Conservation (phyloP, 2,113 vertebrate genomes). For the Tetrao urogallus region DNA sequence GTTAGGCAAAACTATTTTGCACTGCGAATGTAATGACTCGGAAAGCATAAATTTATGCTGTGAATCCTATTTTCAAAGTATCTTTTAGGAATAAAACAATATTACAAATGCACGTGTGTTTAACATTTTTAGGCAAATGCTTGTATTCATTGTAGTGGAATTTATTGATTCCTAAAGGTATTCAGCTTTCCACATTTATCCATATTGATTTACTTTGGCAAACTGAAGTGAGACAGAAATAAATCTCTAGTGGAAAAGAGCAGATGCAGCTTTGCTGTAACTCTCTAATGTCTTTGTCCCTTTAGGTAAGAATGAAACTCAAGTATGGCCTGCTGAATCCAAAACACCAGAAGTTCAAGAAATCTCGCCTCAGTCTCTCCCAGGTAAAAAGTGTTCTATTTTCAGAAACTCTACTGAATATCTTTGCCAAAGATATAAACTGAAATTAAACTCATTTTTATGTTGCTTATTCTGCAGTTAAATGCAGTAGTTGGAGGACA, state of each 20-base stretch:
- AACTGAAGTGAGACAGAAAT: constrained; percentile 7
- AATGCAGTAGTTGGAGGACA: neutral
- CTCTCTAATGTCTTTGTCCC: constrained; percentile 38
- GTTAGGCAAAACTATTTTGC: neutral
- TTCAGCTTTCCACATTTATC: neutral
- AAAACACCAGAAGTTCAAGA: constrained; percentile 80
- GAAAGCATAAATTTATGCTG: neutral
- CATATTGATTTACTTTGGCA: neutral
- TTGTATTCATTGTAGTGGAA: neutral
- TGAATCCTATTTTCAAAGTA: neutral
- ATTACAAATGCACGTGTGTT: neutral
- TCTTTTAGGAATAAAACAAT: neutral
- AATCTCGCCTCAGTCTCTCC: constrained; percentile 64
- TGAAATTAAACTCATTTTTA: neutral
- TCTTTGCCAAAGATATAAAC: neutral
- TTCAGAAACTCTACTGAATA: neutral
- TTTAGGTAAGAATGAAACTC: constrained; percentile 79
- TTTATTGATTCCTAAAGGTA: neutral
- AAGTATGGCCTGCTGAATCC: constrained; percentile 76
- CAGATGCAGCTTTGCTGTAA: neutral
- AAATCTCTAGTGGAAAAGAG: neutral
- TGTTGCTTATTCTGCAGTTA: neutral
- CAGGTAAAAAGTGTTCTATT: constrained; percentile 70
- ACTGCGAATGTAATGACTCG: neutral
- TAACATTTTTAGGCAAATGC: neutral